phyloP scores from a whole-genome alignment of 2,888 invertebrate genomes.

The Podotricha telesiphe region DNA sequence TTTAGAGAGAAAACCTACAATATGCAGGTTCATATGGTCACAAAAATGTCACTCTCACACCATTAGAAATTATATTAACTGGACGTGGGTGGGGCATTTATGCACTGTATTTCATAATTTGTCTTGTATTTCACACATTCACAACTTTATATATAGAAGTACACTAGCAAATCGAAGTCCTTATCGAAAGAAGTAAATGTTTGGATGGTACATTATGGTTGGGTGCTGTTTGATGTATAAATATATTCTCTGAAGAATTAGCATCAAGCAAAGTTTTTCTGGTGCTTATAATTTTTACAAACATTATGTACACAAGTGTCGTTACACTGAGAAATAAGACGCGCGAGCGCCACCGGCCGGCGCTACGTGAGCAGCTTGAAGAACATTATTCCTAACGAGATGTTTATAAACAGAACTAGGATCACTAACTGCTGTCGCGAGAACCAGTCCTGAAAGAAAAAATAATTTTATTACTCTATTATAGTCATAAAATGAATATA shows the following conservation, averaged over 20 bases:
- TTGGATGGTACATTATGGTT: conserved; percentile 41
- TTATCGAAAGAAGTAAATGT: conserved; percentile 64
- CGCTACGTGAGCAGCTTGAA: conserved; percentile 97
- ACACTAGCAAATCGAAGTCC: conserved; percentile 77
- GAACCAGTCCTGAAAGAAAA: conserved; percentile 93
- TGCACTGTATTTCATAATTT: conserved; percentile 58
- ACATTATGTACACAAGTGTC: conserved; percentile 64
- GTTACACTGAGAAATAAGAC: conserved; percentile 58
- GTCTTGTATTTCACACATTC: conserved; percentile 70
- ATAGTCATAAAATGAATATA: neutral
- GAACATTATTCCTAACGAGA: conserved; percentile 97
- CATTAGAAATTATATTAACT: conserved; percentile 57
- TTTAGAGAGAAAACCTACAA: conserved; percentile 65
- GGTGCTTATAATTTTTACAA: conserved; percentile 58
- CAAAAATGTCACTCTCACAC: conserved; percentile 70
- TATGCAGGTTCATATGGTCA: conserved; percentile 75
- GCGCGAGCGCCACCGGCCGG: conserved; percentile 79
- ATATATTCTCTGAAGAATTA: conserved; percentile 53
- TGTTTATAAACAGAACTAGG: conserved; percentile 96
- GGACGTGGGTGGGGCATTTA: conserved; percentile 62
- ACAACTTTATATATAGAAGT: conserved; percentile 67
- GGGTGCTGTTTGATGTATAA: conserved; percentile 53
- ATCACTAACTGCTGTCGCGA: conserved; percentile 97
- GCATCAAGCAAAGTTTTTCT: conserved; percentile 62
- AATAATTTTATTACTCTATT: conserved; percentile 20